Evolutionary conservation across 2,113 vertebrate genomes (phyloP), one percentile per base, ranked within the genome.

Genomic region (Hippoglossus stenolepis): DNA sequence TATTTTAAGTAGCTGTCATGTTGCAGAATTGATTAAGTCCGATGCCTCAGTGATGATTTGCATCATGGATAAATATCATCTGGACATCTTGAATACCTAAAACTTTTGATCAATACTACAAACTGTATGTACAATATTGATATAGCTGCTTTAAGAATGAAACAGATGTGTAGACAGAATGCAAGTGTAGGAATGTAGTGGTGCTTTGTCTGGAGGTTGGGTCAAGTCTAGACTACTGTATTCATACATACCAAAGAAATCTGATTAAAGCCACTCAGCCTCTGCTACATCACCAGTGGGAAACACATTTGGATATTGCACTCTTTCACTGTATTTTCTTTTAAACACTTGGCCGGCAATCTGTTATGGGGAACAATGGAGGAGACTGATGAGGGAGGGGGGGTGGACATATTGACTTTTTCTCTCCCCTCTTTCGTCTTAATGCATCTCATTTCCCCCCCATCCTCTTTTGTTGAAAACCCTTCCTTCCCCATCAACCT

Each of bases 241-340:
- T 75, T 61, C 80, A 65, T 87, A 90, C 75, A 57, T 80, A 77
- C 58, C 70, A 71, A 75, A 86, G 20, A 54, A 87, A 89, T 83
- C 84, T 87, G 73, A 91, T 85, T 89, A 92, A 89, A 88, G 58
- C 73, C 70, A 82, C 12, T 87, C 80, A 87, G 85, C 80, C 85
- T 84, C 71, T 84, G 70, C 80, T 77, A 66, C 80, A 85, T 83
- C 77, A 85, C 71, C 72, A 64, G 74, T 61, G 67, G 87, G 79
- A 90, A 91, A 87, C 83, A 82, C 76, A 91, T 94, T 91, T 93
- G 78, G 89, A 90, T 89, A 90, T 82, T 83, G 76, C 73, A 73
- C 77, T 79, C 64, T 59, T 43, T 18, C 31, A 20, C 15, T 45
- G 60, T 60, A 70, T 67, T 81, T 86, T 75, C 69, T 83, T 80